Evolutionary conservation across 1,140 invertebrate genomes (phyloP), one percentile per base, ranked within the genome.

Genomic region (Aporrectodea caliginosa): DNA sequence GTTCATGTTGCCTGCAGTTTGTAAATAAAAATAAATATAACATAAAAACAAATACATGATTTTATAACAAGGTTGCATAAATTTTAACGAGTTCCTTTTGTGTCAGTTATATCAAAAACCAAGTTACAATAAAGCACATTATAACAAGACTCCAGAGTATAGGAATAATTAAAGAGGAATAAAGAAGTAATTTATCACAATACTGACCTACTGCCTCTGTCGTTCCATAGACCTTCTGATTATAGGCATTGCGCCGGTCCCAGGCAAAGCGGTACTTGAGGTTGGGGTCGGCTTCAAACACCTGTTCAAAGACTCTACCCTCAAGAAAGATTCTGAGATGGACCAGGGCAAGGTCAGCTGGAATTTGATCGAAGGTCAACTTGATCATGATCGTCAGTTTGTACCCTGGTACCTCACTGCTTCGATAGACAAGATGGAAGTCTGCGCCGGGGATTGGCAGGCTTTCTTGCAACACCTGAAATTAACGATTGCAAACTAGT

Each of bases 181-280:
- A n/a, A n/a, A n/a, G n/a, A n/a, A n/a, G n/a, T n/a, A n/a, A n/a
- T n/a, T n/a, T n/a, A n/a, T n/a, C n/a, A n/a, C n/a, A n/a, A n/a
- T n/a, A n/a, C n/a, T n/a, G 83, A 88, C 88, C 87, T 85, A 84
- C 87, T 16, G 87, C 89, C 34, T 84, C 86, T 0, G 89, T 86
- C 33, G 90, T 86, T 16, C 89, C 90, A 81, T 89, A 90, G 0
- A 98, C 96, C 89, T 98, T 97, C 88, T 98, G 96, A 85, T 96
- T 94, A 88, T 98, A 98, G 31, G 97, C 95, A 87, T 99, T 98
- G 76, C 94, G 90, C 86, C 98, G 96, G 87, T 97, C 96, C 97
- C 97, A 98, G 0, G 95, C 93, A 86, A 97, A 98, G 0, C 94
- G 95, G 87, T 97, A 96, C 69, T 93, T 95, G 34, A 99, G 89